Conservation (phyloP, 2,888 invertebrate species). For the Macrosoma leucophasiata region DNA sequence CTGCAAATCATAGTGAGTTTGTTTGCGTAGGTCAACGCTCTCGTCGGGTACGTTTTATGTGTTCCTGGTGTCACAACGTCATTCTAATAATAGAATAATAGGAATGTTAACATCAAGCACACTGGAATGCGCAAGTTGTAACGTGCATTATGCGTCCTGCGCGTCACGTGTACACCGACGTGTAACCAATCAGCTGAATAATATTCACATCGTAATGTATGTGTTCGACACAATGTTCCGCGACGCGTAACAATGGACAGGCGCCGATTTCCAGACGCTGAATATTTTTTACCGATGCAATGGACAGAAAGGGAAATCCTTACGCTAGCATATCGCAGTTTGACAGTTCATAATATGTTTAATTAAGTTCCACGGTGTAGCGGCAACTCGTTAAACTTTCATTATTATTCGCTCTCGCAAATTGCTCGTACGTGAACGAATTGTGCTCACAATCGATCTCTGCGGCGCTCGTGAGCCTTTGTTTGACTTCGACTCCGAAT, state of each 20-base stretch:
- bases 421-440: conserved; percentile 71
- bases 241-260: conserved; percentile 36
- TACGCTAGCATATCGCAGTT: conserved; percentile 30
- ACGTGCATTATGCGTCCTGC: conserved; percentile 41
- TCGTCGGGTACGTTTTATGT: conserved; percentile 62
- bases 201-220: conserved; percentile 39
- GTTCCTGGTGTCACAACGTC: conserved; percentile 72
- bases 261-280: conserved; percentile 31
- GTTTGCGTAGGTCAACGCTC: conserved; percentile 71
- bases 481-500: conserved; percentile 73
- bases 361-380: conserved; percentile 56
- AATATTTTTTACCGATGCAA: conserved; percentile 27
- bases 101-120: conserved; percentile 64
- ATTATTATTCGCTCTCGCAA: conserved; percentile 69
- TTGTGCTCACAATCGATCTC: conserved; percentile 70
- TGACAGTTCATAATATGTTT: conserved; percentile 60
- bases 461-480: conserved; percentile 58
- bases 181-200: conserved; percentile 36
- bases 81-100: conserved; percentile 70
- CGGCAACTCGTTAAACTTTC: conserved; percentile 68
- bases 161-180: conserved; percentile 36
- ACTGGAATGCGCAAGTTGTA: conserved; percentile 52
- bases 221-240: conserved; percentile 23
- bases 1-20: conserved; percentile 70
- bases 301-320: conserved; percentile 33